Evolutionary conservation across 2,113 vertebrate species (phyloP), one percentile per base, ranked within the genome.

Genomic region (Odontesthes bonariensis): DNA sequence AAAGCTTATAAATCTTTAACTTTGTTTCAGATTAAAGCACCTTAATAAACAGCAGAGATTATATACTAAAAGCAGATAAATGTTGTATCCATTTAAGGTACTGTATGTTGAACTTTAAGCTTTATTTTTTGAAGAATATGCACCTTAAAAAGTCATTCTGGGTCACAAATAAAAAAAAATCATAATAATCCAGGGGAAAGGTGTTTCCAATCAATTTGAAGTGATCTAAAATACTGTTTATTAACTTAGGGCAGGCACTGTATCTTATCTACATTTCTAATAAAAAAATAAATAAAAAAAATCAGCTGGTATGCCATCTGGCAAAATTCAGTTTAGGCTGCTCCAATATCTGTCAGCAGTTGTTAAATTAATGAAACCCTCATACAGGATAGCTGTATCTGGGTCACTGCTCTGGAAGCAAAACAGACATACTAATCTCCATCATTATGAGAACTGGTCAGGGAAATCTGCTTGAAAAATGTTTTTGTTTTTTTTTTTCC

Each of bases 341-440:
- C 3, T 70, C 56, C 38, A 57, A 65, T 73, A 69, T 88, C 77
- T 63, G 82, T 90, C 89, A 82, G 73, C 79, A 80, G 74, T 75
- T 76, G 23, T 20, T 69, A 90, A 85, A 87, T 80, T 4, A 81
- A 74, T 67, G 31, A 89, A 90, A 85, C 61, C 54, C 61, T 75
- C 13, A 3, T 53, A 75, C 79, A 77, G 69, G 54, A 75, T 75
- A 65, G 33, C 73, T 55, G 14, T 4, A 83, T 81, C 64, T 83
- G 81, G 84, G 85, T 89, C 85, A 83, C 20, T 47, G 68, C 54
- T 70, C 40, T 64, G 70, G 73, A 68, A 84, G 27, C 72, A 65
- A 81, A 51, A 63, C 42, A 73, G 20, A 69, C 55, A 59, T 35
- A 47, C 22, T 81, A 79, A 84, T 86, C 77, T 74, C 59, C 13